Percentiles rank a stretch among this genome's conserved stretches.
These are phyloP conservation scores for Plectropomus leopardus DNA, from an alignment of 2,113 vertebrate species.

Conservation along the genomic window DNA sequence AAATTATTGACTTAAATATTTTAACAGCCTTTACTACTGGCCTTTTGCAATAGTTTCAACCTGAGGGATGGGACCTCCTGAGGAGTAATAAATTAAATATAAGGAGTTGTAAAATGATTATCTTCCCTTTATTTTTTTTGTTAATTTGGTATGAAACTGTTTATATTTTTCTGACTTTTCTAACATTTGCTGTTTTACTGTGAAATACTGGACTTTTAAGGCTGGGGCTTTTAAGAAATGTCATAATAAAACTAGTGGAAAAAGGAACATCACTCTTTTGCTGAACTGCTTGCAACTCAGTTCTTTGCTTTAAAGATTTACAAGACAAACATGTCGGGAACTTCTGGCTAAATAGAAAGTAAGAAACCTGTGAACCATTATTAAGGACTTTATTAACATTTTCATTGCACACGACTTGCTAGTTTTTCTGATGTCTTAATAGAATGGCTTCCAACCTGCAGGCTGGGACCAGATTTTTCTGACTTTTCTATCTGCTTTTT, in stretches of 20 bases:
- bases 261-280: neutral
- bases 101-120: neutral
- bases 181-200: neutral
- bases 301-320: slow-evolving; percentile 6
- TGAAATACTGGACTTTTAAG: neutral
- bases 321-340: neutral
- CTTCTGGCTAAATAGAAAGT: slow-evolving; percentile 18
- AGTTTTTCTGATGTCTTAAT: no score
- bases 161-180: neutral
- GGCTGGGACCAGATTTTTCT: no score
- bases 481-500: no score
- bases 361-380: neutral
- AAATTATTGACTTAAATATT: neutral
- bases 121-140: no score
- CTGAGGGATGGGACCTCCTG: neutral
- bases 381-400: slow-evolving; percentile 14
- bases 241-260: neutral
- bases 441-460: no score
- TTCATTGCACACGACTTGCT: no score
- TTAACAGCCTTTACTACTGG: neutral
- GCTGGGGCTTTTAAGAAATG: neutral
- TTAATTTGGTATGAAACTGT: neutral
- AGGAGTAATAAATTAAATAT: neutral
- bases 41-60: neutral
- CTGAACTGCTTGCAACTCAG: neutral